Percentiles rank a stretch among this genome's conserved stretches.
phyloP scores from a whole-genome alignment of 2,113 vertebrate genomes.

The Sceloporus tristichus region DNA sequence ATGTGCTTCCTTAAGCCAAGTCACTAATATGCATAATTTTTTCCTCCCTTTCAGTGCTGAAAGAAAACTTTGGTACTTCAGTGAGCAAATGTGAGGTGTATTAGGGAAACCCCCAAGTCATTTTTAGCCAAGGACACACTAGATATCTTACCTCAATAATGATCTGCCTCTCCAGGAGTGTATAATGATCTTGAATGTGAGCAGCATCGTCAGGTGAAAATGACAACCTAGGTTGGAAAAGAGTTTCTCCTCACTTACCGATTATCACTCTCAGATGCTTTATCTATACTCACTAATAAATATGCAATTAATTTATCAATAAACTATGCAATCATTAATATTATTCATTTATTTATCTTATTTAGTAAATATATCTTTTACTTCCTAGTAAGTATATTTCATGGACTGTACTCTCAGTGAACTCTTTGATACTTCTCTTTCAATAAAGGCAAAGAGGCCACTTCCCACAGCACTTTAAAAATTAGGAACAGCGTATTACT shows the following conservation, averaged over 20 bases:
- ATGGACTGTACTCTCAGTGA: not conserved
- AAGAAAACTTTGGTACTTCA: not conserved
- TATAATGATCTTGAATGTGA: conserved; percentile 94
- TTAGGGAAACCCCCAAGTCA: not conserved
- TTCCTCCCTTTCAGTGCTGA: not conserved
- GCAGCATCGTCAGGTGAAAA: conserved; percentile 88
- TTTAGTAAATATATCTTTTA: not conserved
- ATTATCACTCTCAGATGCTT: not conserved
- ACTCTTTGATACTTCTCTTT: not conserved
- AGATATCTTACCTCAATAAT: conserved; percentile 89
- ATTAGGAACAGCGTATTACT: not conserved
- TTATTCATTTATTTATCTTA: not conserved
- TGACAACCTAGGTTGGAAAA: conserved; percentile 82
- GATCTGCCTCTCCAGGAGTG: conserved; percentile 93
- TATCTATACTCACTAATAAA: not conserved
- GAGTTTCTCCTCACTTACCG: conserved; percentile 40
- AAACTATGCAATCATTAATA: not conserved
- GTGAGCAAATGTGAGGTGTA: conserved; percentile 24
- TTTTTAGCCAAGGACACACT: conserved; percentile 1
- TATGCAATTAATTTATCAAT: not conserved
- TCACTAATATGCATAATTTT: not conserved
- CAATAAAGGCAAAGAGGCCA: not conserved
- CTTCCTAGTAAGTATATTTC: not conserved
- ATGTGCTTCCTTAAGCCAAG: not conserved
- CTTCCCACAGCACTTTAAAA: not conserved